These are phyloP conservation scores for Dynastes tityus DNA, from an alignment of 2,888 invertebrate species.

Conservation along the genomic window DNA sequence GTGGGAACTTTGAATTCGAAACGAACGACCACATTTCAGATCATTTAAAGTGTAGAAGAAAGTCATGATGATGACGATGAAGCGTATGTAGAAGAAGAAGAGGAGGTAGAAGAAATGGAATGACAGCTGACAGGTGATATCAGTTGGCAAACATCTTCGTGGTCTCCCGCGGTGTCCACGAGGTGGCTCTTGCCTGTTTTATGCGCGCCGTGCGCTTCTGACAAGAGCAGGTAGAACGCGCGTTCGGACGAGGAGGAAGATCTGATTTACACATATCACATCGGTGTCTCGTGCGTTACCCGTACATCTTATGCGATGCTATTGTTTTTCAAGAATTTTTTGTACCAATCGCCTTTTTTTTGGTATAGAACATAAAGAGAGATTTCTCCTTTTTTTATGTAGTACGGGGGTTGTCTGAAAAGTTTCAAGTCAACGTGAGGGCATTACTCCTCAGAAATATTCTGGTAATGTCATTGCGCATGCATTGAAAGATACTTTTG, in stretches of 20 bases:
- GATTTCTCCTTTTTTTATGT: too few species aligned
- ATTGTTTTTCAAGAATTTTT: too few species aligned
- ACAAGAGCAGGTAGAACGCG: slow-evolving; percentile 50
- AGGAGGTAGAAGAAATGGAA: slow-evolving; percentile 42
- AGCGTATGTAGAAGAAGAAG: neutral
- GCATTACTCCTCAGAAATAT: too few species aligned
- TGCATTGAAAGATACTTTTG: too few species aligned
- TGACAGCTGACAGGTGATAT: slow-evolving; percentile 53
- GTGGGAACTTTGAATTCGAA: slow-evolving; percentile 51
- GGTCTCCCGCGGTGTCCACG: slow-evolving; percentile 51
- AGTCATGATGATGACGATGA: neutral
- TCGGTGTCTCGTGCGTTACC: neutral
- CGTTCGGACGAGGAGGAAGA: slow-evolving; percentile 14
- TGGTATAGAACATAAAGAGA: too few species aligned
- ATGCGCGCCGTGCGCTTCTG: slow-evolving; percentile 30
- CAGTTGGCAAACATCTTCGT: slow-evolving; percentile 48
- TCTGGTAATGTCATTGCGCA: too few species aligned
- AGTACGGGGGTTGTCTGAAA: too few species aligned
- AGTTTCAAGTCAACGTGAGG: too few species aligned
- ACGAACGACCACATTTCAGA: slow-evolving; percentile 38
- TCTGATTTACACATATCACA: slow-evolving; percentile 50
- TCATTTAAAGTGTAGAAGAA: neutral
- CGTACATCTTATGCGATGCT: too few species aligned
- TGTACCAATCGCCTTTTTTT: too few species aligned
- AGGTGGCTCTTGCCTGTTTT: slow-evolving; percentile 52